Conservation (phyloP, 2,797 vertebrate genomes). For the Sebastes ruberrimus region DNA sequence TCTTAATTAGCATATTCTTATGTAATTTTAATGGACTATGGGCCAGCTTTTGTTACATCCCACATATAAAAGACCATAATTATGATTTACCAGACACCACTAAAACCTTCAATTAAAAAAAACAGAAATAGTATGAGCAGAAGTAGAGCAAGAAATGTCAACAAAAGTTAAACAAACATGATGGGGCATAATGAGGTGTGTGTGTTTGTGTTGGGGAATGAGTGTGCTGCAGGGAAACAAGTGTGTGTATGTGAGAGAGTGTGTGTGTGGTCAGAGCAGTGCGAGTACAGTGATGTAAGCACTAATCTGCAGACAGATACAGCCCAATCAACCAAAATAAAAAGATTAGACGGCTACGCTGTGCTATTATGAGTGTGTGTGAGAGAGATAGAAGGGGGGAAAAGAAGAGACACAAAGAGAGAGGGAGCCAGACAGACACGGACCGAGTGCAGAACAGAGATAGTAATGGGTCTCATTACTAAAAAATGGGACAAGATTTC, state of each 20-base stretch:
- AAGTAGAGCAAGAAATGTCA: not conserved
- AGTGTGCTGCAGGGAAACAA: not conserved
- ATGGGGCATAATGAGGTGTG: slow-evolving; percentile 7
- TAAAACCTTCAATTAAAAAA: not conserved
- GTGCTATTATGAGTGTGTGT: slow-evolving; percentile 29
- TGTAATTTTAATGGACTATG: not conserved
- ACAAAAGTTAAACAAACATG: slow-evolving; percentile 19
- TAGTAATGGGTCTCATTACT: slow-evolving; percentile 62
- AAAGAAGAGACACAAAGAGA: slow-evolving; percentile 5
- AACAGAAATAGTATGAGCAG: not conserved
- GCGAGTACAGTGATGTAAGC: slow-evolving; percentile 7
- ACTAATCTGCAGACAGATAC: slow-evolving; percentile 49
- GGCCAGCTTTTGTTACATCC: not conserved
- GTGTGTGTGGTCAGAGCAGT: slow-evolving; percentile 4
- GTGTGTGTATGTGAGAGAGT: not conserved
- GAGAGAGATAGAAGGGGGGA: slow-evolving; percentile 16
- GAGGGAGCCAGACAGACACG: slow-evolving; percentile 17
- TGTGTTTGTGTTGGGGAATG: not conserved
- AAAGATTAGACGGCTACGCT: slow-evolving; percentile 40
- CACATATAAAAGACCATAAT: not conserved
- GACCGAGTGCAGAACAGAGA: slow-evolving; percentile 48
- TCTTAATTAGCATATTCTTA: slow-evolving; percentile 13
- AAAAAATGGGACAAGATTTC: slow-evolving; percentile 59
- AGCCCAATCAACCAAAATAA: slow-evolving; percentile 55
- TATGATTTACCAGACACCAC: not conserved